phyloP scores from a whole-genome alignment of 2,888 invertebrate species.

The Aleiodes leptofemur region DNA sequence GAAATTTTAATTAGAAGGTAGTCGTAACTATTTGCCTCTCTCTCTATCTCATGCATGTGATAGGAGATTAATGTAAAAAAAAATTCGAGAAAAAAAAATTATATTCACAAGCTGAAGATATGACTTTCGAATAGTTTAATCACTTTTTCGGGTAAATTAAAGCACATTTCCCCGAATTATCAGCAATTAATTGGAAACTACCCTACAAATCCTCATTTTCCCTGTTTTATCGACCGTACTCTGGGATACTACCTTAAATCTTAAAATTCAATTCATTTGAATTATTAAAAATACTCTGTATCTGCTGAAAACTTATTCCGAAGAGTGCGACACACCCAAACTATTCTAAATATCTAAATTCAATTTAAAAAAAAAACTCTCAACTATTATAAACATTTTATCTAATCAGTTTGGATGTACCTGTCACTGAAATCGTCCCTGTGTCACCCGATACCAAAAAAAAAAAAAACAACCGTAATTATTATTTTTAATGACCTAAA shows the following conservation, averaged over 20 bases:
- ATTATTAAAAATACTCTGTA: neutral
- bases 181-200: too few species aligned
- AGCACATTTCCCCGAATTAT: too few species aligned
- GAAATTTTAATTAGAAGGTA: too few species aligned
- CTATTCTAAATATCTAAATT: conserved; percentile 5
- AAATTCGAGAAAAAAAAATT: too few species aligned
- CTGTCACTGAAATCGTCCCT: conserved; percentile 27
- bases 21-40: too few species aligned
- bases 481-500: neutral
- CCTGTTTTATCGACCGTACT: neutral
- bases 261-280: too few species aligned
- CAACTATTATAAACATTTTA: neutral
- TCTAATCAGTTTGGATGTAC: neutral
- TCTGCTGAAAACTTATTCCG: neutral
- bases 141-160: neutral
- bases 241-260: too few species aligned
- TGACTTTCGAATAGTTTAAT: neutral
- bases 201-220: neutral
- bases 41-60: too few species aligned
- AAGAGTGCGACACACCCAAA: neutral
- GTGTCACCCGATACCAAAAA: conserved; percentile 19
- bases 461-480: neutral
- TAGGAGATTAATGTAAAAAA: too few species aligned
- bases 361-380: too few species aligned
- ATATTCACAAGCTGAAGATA: too few species aligned